A percentile compares a stretch with the other conserved stretches of the same genome.
These are phyloP conservation scores for Lipotes vexillifer DNA, from an alignment of 2,113 vertebrate genomes.

Conservation along the genomic window DNA sequence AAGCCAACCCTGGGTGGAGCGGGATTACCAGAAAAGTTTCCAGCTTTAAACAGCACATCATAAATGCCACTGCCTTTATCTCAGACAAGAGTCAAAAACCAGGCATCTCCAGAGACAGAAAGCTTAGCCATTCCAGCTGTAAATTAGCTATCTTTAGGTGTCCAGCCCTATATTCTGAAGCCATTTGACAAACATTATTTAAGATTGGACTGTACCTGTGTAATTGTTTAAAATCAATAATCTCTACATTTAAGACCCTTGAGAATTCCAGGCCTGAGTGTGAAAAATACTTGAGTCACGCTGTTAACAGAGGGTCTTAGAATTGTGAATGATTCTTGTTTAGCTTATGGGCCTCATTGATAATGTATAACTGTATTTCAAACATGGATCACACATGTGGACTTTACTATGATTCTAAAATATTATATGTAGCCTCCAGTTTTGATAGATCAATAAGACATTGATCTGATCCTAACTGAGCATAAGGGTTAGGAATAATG, in stretches of 20 bases:
- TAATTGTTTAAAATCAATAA: not conserved
- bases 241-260: not conserved
- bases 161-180: not conserved
- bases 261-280: not conserved
- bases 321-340: not conserved
- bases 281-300: not conserved
- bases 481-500: not conserved
- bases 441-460: conserved; percentile 4
- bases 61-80: not conserved
- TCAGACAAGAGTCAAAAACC: not conserved
- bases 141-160: not conserved
- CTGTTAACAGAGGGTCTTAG: not conserved
- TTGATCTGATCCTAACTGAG: not conserved
- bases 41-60: not conserved
- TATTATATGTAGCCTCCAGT: not conserved
- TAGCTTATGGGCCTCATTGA: not conserved
- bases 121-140: not conserved
- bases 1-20: not conserved
- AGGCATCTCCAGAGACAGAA: not conserved
- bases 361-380: not conserved
- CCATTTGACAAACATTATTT: not conserved
- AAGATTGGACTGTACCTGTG: not conserved
- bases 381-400: not conserved
- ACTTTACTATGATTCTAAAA: not conserved
- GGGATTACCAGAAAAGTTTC: not conserved